Evolutionary conservation across 2,113 vertebrate genomes (phyloP).

Genomic region (Agelaius tricolor): DNA sequence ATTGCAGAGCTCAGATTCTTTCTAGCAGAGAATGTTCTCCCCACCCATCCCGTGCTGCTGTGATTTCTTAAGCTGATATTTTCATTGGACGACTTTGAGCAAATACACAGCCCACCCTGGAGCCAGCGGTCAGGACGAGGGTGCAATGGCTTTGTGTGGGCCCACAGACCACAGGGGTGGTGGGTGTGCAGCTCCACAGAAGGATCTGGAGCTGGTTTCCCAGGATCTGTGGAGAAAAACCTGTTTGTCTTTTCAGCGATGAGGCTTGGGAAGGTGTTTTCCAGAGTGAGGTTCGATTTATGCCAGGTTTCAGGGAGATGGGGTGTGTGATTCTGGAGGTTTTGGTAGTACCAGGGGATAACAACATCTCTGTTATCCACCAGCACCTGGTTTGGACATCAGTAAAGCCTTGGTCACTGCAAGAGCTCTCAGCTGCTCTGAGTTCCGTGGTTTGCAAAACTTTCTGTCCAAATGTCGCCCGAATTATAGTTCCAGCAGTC

Average conservation of each 20-base stretch:
- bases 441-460: background rate
- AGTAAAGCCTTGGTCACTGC: background rate
- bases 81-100: constrained; percentile 14
- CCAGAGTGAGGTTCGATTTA: background rate
- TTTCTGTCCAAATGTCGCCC: background rate
- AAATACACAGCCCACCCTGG: constrained; percentile 17
- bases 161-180: constrained; percentile 11
- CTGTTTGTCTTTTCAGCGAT: background rate
- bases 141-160: background rate
- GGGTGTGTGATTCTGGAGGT: background rate
- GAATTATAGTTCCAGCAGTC: accelerated
- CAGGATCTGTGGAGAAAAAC: background rate
- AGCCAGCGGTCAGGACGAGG: background rate
- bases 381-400: background rate
- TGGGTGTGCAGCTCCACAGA: background rate
- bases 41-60: constrained; percentile 1
- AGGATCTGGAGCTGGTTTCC: background rate
- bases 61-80: constrained; percentile 22
- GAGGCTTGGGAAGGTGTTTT: background rate
- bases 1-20: background rate
- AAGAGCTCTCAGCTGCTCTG: background rate
- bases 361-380: background rate
- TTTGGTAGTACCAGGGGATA: background rate
- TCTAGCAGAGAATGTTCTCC: background rate
- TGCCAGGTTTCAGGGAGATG: background rate